Base-by-base conservation (phyloP, 2,797 vertebrate genomes). In the Miopithecus talapoin region DNA sequence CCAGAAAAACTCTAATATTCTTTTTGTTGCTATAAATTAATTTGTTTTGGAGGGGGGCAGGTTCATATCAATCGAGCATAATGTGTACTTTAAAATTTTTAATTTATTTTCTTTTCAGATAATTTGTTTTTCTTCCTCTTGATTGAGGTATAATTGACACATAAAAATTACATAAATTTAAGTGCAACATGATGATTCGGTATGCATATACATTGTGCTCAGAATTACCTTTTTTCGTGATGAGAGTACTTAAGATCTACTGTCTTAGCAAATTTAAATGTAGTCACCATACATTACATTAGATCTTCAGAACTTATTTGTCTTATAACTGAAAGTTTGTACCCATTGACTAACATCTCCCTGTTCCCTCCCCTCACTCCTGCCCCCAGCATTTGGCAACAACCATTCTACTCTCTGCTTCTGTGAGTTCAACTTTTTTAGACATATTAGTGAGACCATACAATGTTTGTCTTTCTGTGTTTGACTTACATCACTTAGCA, bases 11-110 rank as follows among this genome's bases (percentile, higher is more conserved):
- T 48, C 43, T 48, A 87, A 41, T 5, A n/a, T 97, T n/a, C 16
- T 53, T 95, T 89, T 30, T 83, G 17, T 85, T 80, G 24, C 41
- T 53, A 75, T 74, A 72, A 39, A 43, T 70, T 30, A 85, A 13
- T 61, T 99, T 99, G 99, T 99, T 99, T 99, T 99, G 59, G 39
- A 43, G 14, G 16, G 55, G 19, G 24, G 59, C 28, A 6, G 59
- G 59, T 94, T 93, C 19, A 39, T 57, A 78, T 75, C 88, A 88
- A 48, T 92, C 19, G 43, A 75, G 2, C 87, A 76, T n/a, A 92
- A 61, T 72, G 19, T 46, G 16, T 64, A 19, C 30, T 36, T 74
- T 94, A 53, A 72, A n/a, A 26, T 48, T 84, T 92, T 93, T 72
- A 90, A 70, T 74, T 7, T 41, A 24, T 48, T 53, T 9, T 48